Evolutionary conservation across 2,888 invertebrate species (phyloP).

Genomic region (Trimorus sp.): DNA sequence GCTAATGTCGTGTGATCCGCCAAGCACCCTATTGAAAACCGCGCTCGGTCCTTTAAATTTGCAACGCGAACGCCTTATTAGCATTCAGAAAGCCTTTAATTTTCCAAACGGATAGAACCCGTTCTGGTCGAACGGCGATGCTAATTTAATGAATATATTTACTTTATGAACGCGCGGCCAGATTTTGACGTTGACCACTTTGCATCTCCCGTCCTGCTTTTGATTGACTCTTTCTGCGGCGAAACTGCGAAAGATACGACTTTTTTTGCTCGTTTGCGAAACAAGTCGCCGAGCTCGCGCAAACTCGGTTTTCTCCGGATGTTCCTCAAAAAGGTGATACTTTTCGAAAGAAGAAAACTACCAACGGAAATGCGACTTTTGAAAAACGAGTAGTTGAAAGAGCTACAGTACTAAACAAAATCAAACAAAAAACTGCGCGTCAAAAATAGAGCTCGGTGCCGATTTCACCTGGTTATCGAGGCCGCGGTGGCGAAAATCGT

Average conservation of each 20-base stretch:
- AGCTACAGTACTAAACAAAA: neutral
- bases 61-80: conserved; percentile 32
- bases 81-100: conserved; percentile 30
- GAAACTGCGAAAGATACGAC: too few species aligned
- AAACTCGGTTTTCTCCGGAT: too few species aligned
- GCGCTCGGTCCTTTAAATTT: conserved; percentile 14
- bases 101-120: conserved; percentile 27
- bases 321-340: too few species aligned
- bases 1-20: conserved; percentile 2
- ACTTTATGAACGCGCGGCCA: conserved; percentile 2
- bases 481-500: conserved; percentile 10
- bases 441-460: too few species aligned
- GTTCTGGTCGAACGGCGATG: conserved; percentile 19
- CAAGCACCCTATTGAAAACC: conserved; percentile 4
- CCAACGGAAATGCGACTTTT: too few species aligned
- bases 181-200: conserved; percentile 14
- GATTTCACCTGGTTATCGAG: too few species aligned
- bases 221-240: neutral
- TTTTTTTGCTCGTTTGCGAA: too few species aligned
- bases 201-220: neutral
- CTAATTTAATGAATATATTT: conserved; percentile 41
- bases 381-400: neutral
- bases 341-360: too few species aligned
- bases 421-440: neutral
- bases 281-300: too few species aligned